Conservation (phyloP, 2,797 vertebrate genomes). For the Arctocebus calabarensis region DNA sequence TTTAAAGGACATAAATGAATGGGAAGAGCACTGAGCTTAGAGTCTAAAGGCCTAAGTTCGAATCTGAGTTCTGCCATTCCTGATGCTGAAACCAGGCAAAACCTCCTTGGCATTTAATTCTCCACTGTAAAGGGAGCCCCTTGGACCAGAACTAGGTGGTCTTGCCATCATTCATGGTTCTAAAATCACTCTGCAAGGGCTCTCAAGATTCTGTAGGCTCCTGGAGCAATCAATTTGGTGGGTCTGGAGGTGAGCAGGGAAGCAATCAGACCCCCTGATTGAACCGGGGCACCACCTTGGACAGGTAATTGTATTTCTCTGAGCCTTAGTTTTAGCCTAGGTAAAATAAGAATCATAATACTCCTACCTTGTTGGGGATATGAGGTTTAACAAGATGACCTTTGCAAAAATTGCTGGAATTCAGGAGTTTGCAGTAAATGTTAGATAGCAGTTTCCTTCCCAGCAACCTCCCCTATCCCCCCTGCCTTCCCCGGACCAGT, state of each 20-base stretch:
- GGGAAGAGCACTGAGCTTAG: not conserved
- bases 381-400: not conserved
- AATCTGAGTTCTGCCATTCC: not conserved
- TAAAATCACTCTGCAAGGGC: not conserved
- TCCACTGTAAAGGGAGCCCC: no score
- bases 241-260: not conserved
- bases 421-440: not conserved
- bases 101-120: not conserved
- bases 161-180: rapidly evolving
- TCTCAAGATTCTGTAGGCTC: not conserved
- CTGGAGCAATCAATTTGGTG: not conserved
- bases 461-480: not conserved
- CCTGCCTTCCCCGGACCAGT: not conserved
- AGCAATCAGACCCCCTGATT: not conserved
- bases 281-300: not conserved
- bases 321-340: not conserved
- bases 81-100: not conserved
- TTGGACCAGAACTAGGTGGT: not conserved
- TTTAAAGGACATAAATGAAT: not conserved
- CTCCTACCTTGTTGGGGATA: not conserved
- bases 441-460: not conserved
- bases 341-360: not conserved
- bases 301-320: not conserved
- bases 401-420: not conserved
- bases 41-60: not conserved